Conservation (phyloP, 2,888 invertebrate species). For the Ceraclea dissimilis region DNA sequence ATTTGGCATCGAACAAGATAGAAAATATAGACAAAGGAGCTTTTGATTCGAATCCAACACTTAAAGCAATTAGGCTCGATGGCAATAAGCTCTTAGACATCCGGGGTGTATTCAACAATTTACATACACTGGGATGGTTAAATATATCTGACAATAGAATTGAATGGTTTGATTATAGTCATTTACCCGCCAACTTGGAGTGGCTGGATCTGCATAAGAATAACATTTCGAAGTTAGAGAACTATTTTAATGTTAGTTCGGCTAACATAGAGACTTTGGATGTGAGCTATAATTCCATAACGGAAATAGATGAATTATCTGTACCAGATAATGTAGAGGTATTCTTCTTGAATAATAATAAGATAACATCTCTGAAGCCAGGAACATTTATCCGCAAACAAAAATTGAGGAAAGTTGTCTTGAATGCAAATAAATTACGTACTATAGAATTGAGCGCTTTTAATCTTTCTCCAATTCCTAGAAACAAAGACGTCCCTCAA, state of each 20-base stretch:
- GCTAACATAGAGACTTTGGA: conserved; percentile 68
- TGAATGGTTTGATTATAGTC: conserved; percentile 71
- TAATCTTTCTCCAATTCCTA: conserved; percentile 57
- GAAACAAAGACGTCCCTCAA: conserved; percentile 61
- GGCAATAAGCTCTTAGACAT: conserved; percentile 70
- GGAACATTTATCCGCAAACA: conserved; percentile 65
- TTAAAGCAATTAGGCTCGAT: conserved; percentile 69
- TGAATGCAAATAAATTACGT: conserved; percentile 66
- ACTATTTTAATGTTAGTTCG: conserved; percentile 59
- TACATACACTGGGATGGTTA: conserved; percentile 68
- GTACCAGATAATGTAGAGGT: conserved; percentile 69
- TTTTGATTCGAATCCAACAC: conserved; percentile 62
- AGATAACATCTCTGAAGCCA: conserved; percentile 60
- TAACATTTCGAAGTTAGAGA: conserved; percentile 65
- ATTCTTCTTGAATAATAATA: conserved; percentile 69
- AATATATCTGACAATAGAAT: conserved; percentile 75
- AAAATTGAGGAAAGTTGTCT: conserved; percentile 66
- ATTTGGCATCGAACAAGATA: conserved; percentile 72
- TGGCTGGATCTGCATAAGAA: conserved; percentile 78
- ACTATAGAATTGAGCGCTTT: conserved; percentile 67
- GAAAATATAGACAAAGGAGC: conserved; percentile 68
- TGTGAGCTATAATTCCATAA: conserved; percentile 65
- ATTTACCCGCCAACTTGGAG: conserved; percentile 65
- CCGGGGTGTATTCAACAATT: conserved; percentile 65
- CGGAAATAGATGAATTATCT: conserved; percentile 59